A percentile compares a stretch with the other conserved stretches of the same genome.
Conservation (phyloP, 2,888 invertebrate genomes). For the Melikaiella ostensackeni region DNA sequence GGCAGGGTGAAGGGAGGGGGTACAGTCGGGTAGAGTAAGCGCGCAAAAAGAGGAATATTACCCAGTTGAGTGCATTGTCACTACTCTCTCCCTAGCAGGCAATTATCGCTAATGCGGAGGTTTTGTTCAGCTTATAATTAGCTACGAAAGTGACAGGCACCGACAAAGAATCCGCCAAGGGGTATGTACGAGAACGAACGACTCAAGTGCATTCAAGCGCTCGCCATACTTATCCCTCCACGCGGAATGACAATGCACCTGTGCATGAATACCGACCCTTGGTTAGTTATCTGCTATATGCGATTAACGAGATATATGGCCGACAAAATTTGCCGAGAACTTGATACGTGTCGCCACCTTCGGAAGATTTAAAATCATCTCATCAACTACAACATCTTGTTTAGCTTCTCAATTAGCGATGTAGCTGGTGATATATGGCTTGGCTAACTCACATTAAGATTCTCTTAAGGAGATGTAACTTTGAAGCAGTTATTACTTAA, state of each 20-base stretch:
- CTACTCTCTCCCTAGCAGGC: slow-evolving; percentile 55
- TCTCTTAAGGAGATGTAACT: no score
- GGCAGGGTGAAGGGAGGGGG: neutral
- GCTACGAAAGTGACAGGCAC: slow-evolving; percentile 64
- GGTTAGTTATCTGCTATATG: slow-evolving; percentile 35
- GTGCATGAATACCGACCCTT: slow-evolving; percentile 47
- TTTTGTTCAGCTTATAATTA: slow-evolving; percentile 69
- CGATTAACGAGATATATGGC: slow-evolving; percentile 34
- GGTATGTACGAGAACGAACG: slow-evolving; percentile 43
- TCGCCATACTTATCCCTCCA: slow-evolving; percentile 42
- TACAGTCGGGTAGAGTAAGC: no score
- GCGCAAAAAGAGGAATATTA: slow-evolving; percentile 20
- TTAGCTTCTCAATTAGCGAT: slow-evolving; percentile 36
- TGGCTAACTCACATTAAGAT: neutral
- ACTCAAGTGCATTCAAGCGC: slow-evolving; percentile 48
- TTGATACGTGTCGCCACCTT: slow-evolving; percentile 36
- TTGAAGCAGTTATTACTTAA: no score
- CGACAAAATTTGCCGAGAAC: slow-evolving; percentile 35
- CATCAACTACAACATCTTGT: slow-evolving; percentile 14
- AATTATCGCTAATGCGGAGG: slow-evolving; percentile 67
- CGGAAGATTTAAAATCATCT: slow-evolving; percentile 22
- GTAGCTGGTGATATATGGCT: slow-evolving; percentile 9
- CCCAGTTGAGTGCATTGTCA: slow-evolving; percentile 56
- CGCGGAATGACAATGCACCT: slow-evolving; percentile 59
- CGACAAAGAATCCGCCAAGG: slow-evolving; percentile 62